These are phyloP conservation scores for Trichechus manatus DNA, from an alignment of 2,113 vertebrate species.

Conservation along the genomic window DNA sequence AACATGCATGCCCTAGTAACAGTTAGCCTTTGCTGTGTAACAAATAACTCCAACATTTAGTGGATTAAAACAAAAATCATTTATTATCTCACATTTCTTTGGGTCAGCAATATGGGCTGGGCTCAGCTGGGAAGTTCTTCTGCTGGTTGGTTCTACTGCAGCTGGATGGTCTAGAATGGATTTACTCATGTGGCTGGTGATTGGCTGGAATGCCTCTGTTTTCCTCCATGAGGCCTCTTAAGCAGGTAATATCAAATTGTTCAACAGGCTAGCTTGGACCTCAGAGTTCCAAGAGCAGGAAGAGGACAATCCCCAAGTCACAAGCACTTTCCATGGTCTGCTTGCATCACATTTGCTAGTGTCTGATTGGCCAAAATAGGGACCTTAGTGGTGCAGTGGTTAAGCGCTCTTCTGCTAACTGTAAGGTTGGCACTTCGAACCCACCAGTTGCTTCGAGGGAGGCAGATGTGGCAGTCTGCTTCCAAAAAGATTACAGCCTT, in stretches of 20 bases:
- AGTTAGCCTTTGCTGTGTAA: conserved; percentile 15
- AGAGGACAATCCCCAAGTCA: not conserved
- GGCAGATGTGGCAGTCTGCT: not conserved
- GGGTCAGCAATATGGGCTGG: not conserved
- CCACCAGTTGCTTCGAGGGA: not conserved
- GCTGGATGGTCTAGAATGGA: not conserved
- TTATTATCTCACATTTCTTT: not conserved
- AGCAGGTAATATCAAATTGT: not conserved
- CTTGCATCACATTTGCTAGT: not conserved
- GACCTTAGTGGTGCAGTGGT: not conserved
- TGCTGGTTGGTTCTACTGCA: not conserved
- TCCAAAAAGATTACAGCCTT: not conserved
- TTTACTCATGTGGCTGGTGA: not conserved
- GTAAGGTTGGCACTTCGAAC: not conserved
- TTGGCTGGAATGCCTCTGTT: not conserved
- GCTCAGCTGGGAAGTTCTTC: not conserved
- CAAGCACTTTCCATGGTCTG: not conserved
- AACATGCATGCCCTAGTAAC: not conserved
- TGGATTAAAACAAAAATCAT: not conserved
- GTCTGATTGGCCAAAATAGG: not conserved
- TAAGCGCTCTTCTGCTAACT: not conserved
- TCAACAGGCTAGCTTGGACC: not conserved
- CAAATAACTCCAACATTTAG: not conserved
- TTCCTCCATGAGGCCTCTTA: not conserved
- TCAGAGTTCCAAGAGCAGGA: not conserved